Evolutionary conservation across 2,888 invertebrate species (phyloP), one percentile per base, ranked within the genome.

Genomic region (Andrena hattorfiana): DNA sequence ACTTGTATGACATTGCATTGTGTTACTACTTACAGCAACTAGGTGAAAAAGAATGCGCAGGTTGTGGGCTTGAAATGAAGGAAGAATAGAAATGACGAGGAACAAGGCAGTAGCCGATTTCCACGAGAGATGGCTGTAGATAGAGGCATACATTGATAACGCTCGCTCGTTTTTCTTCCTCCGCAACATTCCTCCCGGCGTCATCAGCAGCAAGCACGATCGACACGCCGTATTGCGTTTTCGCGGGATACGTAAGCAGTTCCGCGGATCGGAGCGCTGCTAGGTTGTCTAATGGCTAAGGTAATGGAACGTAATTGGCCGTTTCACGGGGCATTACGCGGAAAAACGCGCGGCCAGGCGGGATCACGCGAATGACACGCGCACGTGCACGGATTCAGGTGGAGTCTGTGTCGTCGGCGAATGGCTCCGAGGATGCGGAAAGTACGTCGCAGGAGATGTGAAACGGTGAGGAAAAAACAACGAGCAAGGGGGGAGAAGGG

Each of bases 311-410:
- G 80, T 86, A 90, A 90, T 89, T 89, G 89, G 84, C 84, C 83
- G 86, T 89, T 90, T 89, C 87, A 88, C 85, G 90, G 86, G 77
- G 85, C 89, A 89, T 89, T 89, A 88, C 87, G 84, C 84, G 86
- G 85, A 89, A 89, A 90, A 88, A 86, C 74, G 80, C 81, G 84
- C 80, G 85, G 77, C 77, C 56, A 78, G 73, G 72, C 60, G 77
- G 62, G 74, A 84, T 84, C 84, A 84, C 77, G 85, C 84, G 81
- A 85, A 81, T 78, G 81, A 81, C 84, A 79, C 81, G 70, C 72
- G 75, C 75, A 80, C 82, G 74, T 75, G 79, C 66, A 32, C 69
- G 76, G 60, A 64, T 85, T 84, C 73, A 75, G 76, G 60, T 72
- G 73, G 54, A 64, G 59, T 59, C 73, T 59, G 70, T 23, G 30